Evolutionary conservation across 2,888 invertebrate genomes (phyloP), one percentile per base, ranked within the genome.

Genomic region (Ephialtes manifestator): DNA sequence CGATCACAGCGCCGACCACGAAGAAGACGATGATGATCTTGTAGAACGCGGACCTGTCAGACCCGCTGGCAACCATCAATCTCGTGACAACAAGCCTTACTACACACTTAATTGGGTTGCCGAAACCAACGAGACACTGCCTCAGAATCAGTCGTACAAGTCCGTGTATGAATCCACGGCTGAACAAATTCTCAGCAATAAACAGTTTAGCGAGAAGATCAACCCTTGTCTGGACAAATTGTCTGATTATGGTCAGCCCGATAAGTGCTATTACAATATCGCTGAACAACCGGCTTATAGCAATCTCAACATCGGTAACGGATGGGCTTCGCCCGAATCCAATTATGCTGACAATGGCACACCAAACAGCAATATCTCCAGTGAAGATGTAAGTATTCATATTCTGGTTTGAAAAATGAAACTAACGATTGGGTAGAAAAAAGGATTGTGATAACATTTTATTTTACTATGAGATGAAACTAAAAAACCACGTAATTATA

Each of bases 21-120:
- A 28, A 0, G 39, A 85, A 4, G 80, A 81, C 2, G 83, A 87
- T 8, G 80, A 87, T n/a, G 88, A 88, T 55, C 82, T 92, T 2
- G 84, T 90, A 10, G 88, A 89, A 68, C 90, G 92, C 0, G 92
- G 92, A 4, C 92, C 92, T 4, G 87, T 90, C 8, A 90, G 89
- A 65, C 87, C 90, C 0, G 88, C 88, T 0, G 18, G 71, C 4
- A 78, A 86, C 13, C 28, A 48, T n/a, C 72, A 88, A 4, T 87
- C 74, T 35, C 83, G 80, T 55, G 81, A 81, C 46, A 83, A 60
- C 10, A 87, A 87, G 20, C 91, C 91, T 20, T 91, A 92, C 58
- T 79, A 83, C 35, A 85, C 84, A 10, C 67, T 85, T 24, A 79
- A 81, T 48, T 88, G 86, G 70, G 67, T 85, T 1, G 20, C 63